These are phyloP conservation scores for Coremacera marginata DNA, from an alignment of 2,888 invertebrate genomes.

Conservation along the genomic window DNA sequence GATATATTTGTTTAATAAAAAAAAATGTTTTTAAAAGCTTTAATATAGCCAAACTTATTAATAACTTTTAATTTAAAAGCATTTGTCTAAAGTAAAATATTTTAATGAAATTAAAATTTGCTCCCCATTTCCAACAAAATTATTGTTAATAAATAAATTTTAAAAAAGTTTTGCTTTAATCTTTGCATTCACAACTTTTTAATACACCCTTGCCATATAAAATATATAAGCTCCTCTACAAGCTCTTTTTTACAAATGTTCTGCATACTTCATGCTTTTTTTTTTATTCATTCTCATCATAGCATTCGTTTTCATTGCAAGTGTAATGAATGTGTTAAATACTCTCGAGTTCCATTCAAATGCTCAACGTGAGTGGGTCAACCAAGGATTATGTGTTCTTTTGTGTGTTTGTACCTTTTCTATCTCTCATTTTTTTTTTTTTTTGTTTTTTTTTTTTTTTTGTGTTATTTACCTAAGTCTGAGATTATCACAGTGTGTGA, in stretches of 20 bases:
- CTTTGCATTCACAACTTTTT: not conserved
- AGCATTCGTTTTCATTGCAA: not conserved
- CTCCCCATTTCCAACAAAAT: no score
- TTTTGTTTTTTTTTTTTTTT: not conserved
- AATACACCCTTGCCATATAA: conserved; percentile 14
- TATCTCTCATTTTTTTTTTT: not conserved
- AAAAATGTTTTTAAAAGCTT: no score
- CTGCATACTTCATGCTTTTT: not conserved
- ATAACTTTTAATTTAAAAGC: no score
- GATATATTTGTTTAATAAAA: no score
- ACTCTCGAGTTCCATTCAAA: not conserved
- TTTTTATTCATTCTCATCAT: not conserved
- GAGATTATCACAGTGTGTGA: not conserved
- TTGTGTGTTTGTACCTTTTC: not conserved
- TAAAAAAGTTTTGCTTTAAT: no score
- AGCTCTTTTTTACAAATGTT: conserved; percentile 8
- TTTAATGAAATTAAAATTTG: no score
- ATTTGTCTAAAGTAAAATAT: no score
- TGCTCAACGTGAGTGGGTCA: conserved; percentile 6
- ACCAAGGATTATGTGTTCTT: conserved; percentile 8
- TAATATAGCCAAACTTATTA: no score
- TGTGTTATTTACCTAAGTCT: not conserved
- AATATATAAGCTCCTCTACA: conserved; percentile 15
- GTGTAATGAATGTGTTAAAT: conserved; percentile 8
- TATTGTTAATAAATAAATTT: no score